These are phyloP conservation scores for Anthophora plumipes DNA, from an alignment of 2,888 invertebrate species.

Conservation along the genomic window DNA sequence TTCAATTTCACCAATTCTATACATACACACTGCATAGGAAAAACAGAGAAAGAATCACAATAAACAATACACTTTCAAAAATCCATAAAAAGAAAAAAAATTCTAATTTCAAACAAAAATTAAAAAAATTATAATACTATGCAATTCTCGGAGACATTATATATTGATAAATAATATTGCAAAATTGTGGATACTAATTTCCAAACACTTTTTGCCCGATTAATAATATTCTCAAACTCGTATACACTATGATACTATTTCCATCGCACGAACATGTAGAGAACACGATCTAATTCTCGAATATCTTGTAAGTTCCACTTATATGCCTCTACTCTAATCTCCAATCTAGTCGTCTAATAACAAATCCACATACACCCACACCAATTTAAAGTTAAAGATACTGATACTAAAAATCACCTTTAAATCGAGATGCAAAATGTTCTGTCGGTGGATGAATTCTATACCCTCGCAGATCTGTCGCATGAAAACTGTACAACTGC, in stretches of 20 bases:
- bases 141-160: too few species aligned
- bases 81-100: not conserved
- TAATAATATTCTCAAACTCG: too few species aligned
- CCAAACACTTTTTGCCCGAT: too few species aligned
- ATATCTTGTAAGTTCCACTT: not conserved
- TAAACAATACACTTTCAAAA: too few species aligned
- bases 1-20: not conserved
- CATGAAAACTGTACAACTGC: constrained; percentile 98
- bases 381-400: not conserved
- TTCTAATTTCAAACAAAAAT: not conserved
- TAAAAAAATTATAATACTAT: too few species aligned
- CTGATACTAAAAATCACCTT: constrained; percentile 88
- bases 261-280: not conserved
- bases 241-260: not conserved
- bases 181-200: too few species aligned
- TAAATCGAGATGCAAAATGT: constrained; percentile 98
- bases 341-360: not conserved
- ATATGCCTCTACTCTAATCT: not conserved
- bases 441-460: constrained; percentile 97
- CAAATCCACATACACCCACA: too few species aligned
- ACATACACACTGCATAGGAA: too few species aligned
- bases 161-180: too few species aligned
- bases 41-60: not conserved
- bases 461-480: constrained; percentile 99
- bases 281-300: not conserved